Percentiles rank a stretch among this genome's conserved stretches.
These are phyloP conservation scores for Troides aeacus DNA, from an alignment of 2,888 invertebrate species.

Conservation along the genomic window DNA sequence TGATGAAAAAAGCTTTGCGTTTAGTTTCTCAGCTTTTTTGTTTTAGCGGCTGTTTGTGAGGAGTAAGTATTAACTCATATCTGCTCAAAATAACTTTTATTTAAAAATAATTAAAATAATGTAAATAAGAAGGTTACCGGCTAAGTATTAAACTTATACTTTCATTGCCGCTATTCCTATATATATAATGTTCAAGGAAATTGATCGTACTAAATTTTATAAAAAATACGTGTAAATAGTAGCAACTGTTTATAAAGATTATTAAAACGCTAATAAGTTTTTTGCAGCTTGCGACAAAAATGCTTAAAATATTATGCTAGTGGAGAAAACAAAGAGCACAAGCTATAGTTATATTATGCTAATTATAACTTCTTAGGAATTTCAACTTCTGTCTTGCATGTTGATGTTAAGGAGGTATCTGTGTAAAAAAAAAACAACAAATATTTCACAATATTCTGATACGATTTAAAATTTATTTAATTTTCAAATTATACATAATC, in stretches of 20 bases:
- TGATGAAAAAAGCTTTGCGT: not conserved
- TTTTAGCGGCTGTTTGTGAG: not conserved
- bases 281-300: constrained; percentile 9
- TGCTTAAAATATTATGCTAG: constrained; percentile 9
- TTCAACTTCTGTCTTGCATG: constrained; percentile 18
- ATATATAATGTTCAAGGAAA: too few relatives aligned
- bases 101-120: not conserved
- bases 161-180: not conserved
- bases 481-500: not conserved
- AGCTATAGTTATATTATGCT: constrained; percentile 10
- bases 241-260: not conserved
- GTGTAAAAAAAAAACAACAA: not conserved
- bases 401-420: constrained; percentile 15
- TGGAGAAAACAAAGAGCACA: constrained; percentile 4
- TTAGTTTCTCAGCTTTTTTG: not conserved
- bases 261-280: not conserved
- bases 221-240: too few relatives aligned
- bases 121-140: not conserved
- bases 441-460: not conserved
- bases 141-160: not conserved
- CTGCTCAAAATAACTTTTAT: not conserved
- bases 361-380: not conserved
- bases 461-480: not conserved
- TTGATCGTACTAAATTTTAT: too few relatives aligned
- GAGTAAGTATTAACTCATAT: constrained; percentile 4